A percentile compares a stretch with the other conserved stretches of the same genome.
phyloP scores from a whole-genome alignment of 1,140 invertebrate species.

The Drosophila truncata region DNA sequence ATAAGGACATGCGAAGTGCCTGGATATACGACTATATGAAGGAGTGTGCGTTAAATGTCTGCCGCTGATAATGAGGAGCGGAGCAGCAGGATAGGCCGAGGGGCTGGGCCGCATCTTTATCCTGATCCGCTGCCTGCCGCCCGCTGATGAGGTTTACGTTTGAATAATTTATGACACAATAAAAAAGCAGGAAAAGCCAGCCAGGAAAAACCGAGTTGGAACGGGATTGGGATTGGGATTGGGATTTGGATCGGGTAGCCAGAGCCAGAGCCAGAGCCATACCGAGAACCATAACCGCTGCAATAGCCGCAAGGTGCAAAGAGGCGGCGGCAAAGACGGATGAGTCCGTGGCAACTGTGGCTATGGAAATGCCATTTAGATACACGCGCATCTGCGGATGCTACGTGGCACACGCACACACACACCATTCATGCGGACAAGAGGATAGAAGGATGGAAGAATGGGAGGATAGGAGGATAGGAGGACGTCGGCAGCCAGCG shows the following conservation, averaged over 20 bases:
- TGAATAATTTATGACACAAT: constrained; percentile 85
- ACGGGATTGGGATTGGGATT: constrained; percentile 16
- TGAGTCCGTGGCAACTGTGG: constrained; percentile 43
- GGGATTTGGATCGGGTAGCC: constrained; percentile 15
- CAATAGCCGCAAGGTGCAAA: constrained; percentile 78
- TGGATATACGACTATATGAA: constrained; percentile 40
- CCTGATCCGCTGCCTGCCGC: constrained; percentile 43
- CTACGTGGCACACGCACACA: constrained; percentile 34
- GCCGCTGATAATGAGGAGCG: constrained; percentile 72
- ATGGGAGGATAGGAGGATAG: background rate
- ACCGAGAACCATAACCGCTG: constrained; percentile 35
- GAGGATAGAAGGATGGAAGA: constrained; percentile 12
- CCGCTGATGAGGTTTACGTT: constrained; percentile 82
- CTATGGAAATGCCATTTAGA: constrained; percentile 79
- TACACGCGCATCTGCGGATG: constrained; percentile 46
- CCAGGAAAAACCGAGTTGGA: constrained; percentile 16
- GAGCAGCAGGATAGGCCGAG: constrained; percentile 51
- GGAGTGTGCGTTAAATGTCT: constrained; percentile 56
- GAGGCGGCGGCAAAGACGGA: constrained; percentile 31
- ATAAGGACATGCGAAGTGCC: constrained; percentile 33
- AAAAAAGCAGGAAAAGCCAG: constrained; percentile 56
- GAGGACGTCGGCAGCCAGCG: constrained; percentile 43
- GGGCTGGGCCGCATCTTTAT: constrained; percentile 58
- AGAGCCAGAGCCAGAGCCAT: constrained; percentile 30
- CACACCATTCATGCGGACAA: constrained; percentile 29